Evolutionary conservation across 2,113 vertebrate species (phyloP).

Genomic region (Menura novaehollandiae): DNA sequence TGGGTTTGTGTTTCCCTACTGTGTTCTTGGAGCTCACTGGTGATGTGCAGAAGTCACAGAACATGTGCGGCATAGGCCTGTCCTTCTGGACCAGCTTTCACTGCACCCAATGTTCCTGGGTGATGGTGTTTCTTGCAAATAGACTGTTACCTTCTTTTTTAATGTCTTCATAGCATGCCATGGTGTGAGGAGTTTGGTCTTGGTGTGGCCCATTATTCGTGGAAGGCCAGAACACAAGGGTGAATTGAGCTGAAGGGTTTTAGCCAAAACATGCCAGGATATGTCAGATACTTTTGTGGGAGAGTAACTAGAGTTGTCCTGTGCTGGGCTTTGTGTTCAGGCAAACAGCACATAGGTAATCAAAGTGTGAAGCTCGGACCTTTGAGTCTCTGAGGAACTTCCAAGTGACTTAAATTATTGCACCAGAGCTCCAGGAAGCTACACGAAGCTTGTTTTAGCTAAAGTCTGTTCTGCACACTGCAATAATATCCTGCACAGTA

Average conservation of each 20-base stretch:
- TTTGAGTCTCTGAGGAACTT: background rate
- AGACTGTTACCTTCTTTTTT: background rate
- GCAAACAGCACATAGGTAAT: background rate
- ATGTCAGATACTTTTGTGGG: background rate
- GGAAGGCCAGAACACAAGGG: background rate
- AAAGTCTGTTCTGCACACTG: background rate
- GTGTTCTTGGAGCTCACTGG: background rate
- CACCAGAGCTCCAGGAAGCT: background rate
- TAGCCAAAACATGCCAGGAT: background rate
- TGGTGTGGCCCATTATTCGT: background rate
- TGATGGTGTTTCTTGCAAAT: background rate
- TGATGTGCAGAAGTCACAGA: background rate
- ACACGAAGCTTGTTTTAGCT: background rate
- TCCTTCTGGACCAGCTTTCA: background rate
- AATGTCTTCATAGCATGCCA: background rate
- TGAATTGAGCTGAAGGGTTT: background rate
- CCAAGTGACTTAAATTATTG: background rate
- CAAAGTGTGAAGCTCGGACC: background rate
- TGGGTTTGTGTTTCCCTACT: background rate
- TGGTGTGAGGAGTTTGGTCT: background rate
- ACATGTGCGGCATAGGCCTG: fast-evolving
- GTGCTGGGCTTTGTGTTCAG: background rate
- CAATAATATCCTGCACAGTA: background rate
- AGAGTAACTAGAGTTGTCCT: background rate
- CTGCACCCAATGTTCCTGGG: background rate